A percentile compares a stretch with the other conserved stretches of the same genome.
These are phyloP conservation scores for Apodemus sylvaticus DNA, from an alignment of 2,113 vertebrate species.

Conservation along the genomic window DNA sequence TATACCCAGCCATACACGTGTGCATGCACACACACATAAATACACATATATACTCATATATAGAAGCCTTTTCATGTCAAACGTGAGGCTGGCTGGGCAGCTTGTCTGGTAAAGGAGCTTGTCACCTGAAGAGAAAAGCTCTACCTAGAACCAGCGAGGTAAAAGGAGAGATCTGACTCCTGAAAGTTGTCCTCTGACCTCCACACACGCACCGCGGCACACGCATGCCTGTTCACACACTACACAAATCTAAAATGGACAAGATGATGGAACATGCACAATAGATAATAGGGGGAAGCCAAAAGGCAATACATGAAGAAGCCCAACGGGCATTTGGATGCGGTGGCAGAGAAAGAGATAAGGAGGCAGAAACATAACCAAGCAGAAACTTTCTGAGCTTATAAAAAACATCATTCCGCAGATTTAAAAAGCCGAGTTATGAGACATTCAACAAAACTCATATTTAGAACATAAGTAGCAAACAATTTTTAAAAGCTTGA, in stretches of 20 bases:
- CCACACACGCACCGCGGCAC: not conserved
- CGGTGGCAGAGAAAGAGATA: not conserved
- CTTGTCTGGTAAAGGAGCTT: not conserved
- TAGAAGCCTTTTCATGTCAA: not conserved
- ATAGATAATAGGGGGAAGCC: not conserved
- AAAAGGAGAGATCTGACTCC: not conserved
- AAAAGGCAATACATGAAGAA: not conserved
- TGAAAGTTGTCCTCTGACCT: not conserved
- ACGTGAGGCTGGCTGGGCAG: not conserved
- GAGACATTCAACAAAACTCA: not conserved
- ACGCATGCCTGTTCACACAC: not conserved
- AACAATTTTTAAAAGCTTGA: not conserved
- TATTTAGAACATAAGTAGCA: not conserved
- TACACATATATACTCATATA: not conserved
- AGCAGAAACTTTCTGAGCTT: not conserved
- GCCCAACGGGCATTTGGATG: not conserved
- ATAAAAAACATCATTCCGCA: not conserved
- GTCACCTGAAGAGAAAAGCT: not conserved
- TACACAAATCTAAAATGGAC: not conserved
- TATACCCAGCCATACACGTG: too few relatives aligned
- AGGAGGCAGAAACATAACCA: not conserved
- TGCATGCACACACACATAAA: not conserved
- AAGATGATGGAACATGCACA: not conserved
- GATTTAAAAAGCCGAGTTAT: not conserved
- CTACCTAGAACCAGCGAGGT: too few relatives aligned